Base-by-base conservation (phyloP, 2,797 vertebrate species). In the Sparidentex hasta region DNA sequence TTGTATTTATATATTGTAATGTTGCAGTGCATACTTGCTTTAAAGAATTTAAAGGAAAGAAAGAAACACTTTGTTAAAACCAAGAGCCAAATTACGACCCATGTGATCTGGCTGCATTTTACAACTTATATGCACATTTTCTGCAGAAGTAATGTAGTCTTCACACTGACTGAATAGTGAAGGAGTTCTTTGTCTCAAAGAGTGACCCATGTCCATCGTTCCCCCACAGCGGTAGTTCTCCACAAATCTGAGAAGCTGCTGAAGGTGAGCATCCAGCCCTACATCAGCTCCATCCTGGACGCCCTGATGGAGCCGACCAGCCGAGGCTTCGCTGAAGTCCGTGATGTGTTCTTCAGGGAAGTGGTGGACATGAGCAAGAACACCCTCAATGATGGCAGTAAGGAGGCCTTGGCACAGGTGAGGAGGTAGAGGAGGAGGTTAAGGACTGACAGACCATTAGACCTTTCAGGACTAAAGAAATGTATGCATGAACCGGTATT, bases 251-350 rank as follows among this genome's bases (percentile, higher is more conserved):
- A 99, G 91, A 92, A 98, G 78, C 96, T 98, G 1, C 95, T 99
- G 81, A 97, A 97, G 78, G 97, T 97, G 79, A 97, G 97, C 0
- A 96, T 99, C 27, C 95, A 99, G 93, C 97, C 98, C 12, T 97
- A 98, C 88, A 97, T 99, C 93, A 78, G 94, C 18, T 99, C 98
- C 88, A 98, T 99, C 92, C 94, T 99, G 82, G 98, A 99, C 1
- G 97, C 97, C 2, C 93, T 99, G 90, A 98, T 99, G 98, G 95
- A 96, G 65, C 97, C 98, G 44, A 98, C 97, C 2, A 99, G 98
- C 93, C 95, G 97, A 81, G 98, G 98, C 65, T 99, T 99, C 71
- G 92, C 95, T 0, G 98, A 99, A 90, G 97, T 96, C 47, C 93
- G 97, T 0, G 96, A 98, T 2, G 90, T 99, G 41, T 97, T 99